phyloP scores from a whole-genome alignment of 2,797 vertebrate genomes.

The Taenioides sp. region DNA sequence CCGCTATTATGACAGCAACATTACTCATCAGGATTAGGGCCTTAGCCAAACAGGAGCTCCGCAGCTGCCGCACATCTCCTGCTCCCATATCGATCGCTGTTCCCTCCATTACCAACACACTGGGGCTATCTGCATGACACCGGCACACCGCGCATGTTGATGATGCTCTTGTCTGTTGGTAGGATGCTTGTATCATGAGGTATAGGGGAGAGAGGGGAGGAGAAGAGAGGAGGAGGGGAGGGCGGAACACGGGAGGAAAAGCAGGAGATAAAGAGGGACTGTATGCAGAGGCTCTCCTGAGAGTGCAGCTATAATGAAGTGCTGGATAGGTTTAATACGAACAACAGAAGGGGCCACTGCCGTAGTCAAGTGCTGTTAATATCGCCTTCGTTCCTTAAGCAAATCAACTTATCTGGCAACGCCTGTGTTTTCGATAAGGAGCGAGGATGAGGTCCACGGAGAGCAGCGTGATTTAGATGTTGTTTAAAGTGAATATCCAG shows the following conservation, averaged over 20 bases:
- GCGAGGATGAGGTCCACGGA: conserved; percentile 72
- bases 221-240: conserved; percentile 10
- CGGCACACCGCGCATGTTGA: conserved; percentile 85
- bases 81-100: conserved; percentile 84
- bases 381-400: conserved; percentile 78
- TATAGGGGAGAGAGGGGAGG: conserved; percentile 29
- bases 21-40: conserved; percentile 93
- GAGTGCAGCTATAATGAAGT: conserved; percentile 81
- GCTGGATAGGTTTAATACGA: conserved; percentile 79
- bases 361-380: conserved; percentile 76
- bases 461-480: conserved; percentile 78
- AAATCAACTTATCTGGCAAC: conserved; percentile 79
- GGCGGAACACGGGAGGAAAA: conserved; percentile 58
- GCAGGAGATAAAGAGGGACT: conserved; percentile 79
- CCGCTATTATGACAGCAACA: conserved; percentile 94
- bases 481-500: conserved; percentile 79
- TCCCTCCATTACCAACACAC: conserved; percentile 81
- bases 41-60: conserved; percentile 73
- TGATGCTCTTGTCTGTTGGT: conserved; percentile 76
- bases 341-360: conserved; percentile 74
- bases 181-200: conserved; percentile 65
- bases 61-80: conserved; percentile 77
- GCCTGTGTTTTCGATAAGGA: conserved; percentile 77
- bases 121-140: conserved; percentile 86
- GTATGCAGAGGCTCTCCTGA: conserved; percentile 77